phyloP scores from a whole-genome alignment of 2,797 vertebrate genomes.

The Epinephelus awoara region DNA sequence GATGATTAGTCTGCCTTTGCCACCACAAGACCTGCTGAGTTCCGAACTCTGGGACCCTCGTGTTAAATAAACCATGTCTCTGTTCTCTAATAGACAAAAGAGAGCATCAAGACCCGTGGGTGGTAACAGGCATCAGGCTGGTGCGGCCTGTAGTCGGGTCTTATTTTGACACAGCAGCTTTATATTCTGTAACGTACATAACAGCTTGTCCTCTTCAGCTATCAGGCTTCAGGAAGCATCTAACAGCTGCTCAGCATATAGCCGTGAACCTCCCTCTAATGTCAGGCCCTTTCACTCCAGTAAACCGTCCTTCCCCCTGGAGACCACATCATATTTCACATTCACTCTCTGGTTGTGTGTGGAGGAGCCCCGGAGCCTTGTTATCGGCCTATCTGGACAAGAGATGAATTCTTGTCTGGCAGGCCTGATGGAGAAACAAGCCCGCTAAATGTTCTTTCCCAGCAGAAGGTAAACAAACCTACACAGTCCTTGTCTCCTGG shows the following conservation, averaged over 20 bases:
- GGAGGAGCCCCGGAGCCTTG: constrained; percentile 41
- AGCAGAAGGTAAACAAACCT: constrained; percentile 26
- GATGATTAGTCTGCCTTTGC: not conserved
- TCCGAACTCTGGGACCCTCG: not conserved
- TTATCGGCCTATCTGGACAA: constrained; percentile 64
- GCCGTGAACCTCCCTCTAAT: constrained; percentile 22
- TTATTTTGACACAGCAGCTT: constrained; percentile 18
- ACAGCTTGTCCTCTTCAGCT: constrained; percentile 23
- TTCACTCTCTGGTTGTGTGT: constrained; percentile 49
- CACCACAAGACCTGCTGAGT: not conserved
- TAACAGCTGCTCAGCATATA: constrained; percentile 48
- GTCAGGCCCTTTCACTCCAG: constrained; percentile 50
- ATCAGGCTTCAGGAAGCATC: constrained; percentile 26
- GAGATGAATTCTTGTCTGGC: constrained; percentile 60
- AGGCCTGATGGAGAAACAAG: constrained; percentile 57
- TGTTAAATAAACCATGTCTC: constrained; percentile 10
- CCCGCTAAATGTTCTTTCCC: constrained; percentile 31
- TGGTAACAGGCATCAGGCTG: constrained; percentile 9
- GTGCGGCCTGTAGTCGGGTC: not conserved
- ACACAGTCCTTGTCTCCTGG: not conserved
- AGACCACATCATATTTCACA: constrained; percentile 74
- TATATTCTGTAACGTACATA: constrained; percentile 26
- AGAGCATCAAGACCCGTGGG: not conserved
- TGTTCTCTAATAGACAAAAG: not conserved
- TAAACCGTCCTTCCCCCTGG: constrained; percentile 41